Conservation (phyloP, 2,113 vertebrate species). For the Falco punctatus region DNA sequence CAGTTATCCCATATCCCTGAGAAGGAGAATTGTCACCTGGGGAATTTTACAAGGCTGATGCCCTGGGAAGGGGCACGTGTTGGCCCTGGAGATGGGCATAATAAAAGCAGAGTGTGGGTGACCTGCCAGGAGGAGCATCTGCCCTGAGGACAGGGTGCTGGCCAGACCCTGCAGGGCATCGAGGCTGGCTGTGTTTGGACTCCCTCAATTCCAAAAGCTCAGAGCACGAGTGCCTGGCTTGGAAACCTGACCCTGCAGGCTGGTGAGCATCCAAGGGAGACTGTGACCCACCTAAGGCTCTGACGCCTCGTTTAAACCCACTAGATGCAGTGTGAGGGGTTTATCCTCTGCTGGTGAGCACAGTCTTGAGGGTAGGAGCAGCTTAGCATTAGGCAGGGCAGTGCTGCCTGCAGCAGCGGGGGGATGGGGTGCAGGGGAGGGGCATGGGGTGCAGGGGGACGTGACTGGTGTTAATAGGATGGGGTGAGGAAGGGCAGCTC, state of each 20-base stretch:
- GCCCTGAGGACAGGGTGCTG: background rate
- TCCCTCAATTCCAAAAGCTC: background rate
- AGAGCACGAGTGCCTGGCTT: background rate
- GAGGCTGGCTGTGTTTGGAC: background rate
- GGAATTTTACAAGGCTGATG: background rate
- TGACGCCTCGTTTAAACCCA: background rate
- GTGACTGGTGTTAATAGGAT: background rate
- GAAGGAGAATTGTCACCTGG: background rate
- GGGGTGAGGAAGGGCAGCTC: background rate
- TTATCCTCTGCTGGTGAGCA: background rate
- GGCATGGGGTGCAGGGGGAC: background rate
- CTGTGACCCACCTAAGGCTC: background rate
- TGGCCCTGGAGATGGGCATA: background rate
- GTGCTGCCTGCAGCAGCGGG: background rate
- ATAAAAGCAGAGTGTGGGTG: background rate
- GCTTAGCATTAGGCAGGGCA: background rate
- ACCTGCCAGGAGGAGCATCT: background rate
- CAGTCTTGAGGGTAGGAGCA: background rate
- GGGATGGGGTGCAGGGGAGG: background rate
- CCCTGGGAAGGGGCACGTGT: background rate
- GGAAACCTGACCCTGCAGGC: background rate
- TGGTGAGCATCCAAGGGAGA: background rate
- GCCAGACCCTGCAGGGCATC: background rate
- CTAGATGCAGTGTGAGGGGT: background rate
- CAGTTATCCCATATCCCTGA: background rate